Percentiles rank a stretch among this genome's conserved stretches.
Conservation (phyloP, 2,888 invertebrate genomes). For the Lymantria dispar region DNA sequence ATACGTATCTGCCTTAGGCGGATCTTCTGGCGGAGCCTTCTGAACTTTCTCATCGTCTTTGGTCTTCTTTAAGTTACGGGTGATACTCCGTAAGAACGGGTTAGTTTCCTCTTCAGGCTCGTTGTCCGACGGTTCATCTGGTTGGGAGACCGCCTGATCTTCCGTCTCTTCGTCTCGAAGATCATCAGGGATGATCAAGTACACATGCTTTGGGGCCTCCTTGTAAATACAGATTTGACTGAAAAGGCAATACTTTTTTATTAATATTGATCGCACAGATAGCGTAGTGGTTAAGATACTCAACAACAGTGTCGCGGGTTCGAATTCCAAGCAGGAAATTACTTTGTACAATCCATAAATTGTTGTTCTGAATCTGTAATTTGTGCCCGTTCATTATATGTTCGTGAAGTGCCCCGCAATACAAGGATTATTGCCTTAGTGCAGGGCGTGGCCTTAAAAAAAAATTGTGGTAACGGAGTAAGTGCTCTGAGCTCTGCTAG, state of each 20-base stretch:
- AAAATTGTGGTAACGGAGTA: no score
- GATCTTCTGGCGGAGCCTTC: not conserved
- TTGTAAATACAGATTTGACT: slow-evolving; percentile 55
- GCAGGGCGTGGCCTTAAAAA: no score
- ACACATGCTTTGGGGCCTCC: slow-evolving; percentile 47
- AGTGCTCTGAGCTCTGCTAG: no score
- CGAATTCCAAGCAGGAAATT: no score
- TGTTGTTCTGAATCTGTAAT: no score
- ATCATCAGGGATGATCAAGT: slow-evolving; percentile 52
- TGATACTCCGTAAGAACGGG: slow-evolving; percentile 46
- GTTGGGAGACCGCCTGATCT: not conserved
- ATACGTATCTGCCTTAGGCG: not conserved
- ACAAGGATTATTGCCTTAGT: no score
- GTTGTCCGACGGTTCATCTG: not conserved
- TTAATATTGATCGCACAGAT: no score
- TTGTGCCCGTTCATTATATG: no score
- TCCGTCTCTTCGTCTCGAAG: slow-evolving; percentile 22
- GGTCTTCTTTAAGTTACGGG: slow-evolving; percentile 26
- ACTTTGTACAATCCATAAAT: no score
- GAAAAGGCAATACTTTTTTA: slow-evolving; percentile 25
- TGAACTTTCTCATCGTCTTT: slow-evolving; percentile 1
- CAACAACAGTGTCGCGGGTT: no score
- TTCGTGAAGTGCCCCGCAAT: no score
- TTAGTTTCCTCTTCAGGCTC: slow-evolving; percentile 39
- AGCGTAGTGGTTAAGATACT: no score